Conservation (phyloP, 2,888 invertebrate genomes). For the Diploptera punctata region DNA sequence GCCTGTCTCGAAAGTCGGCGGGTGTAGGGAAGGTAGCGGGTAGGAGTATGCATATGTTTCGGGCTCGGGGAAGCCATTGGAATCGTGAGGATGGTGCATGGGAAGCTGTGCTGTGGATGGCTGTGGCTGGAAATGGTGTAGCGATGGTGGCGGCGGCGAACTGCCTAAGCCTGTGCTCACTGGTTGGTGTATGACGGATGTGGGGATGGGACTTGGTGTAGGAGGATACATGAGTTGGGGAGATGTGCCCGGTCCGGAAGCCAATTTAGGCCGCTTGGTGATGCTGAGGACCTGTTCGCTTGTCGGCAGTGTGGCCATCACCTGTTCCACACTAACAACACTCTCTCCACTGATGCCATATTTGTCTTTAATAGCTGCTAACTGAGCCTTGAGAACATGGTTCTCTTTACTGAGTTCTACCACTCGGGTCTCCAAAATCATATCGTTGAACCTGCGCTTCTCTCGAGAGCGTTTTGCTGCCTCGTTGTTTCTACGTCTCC, state of each 20-base stretch:
- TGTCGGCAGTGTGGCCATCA: constrained; percentile 83
- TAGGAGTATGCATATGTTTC: constrained; percentile 26
- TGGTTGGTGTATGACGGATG: constrained; percentile 67
- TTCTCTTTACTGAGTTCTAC: constrained; percentile 95
- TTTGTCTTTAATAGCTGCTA: constrained; percentile 92
- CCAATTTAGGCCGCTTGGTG: constrained; percentile 72
- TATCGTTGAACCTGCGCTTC: constrained; percentile 94
- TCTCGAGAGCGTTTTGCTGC: constrained; percentile 97
- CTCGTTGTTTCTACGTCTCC: constrained; percentile 94
- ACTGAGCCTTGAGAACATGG: constrained; percentile 89
- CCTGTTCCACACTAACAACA: constrained; percentile 87
- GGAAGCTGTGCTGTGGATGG: constrained; percentile 27
- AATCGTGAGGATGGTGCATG: constrained; percentile 51
- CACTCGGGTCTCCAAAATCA: constrained; percentile 94
- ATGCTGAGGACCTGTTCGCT: constrained; percentile 85
- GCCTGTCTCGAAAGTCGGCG: constrained; percentile 52
- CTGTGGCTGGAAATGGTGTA: constrained; percentile 43
- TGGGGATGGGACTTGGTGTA: constrained; percentile 58
- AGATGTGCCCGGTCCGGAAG: constrained; percentile 50
- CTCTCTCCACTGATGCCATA: constrained; percentile 89
- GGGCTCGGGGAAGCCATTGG: constrained; percentile 57
- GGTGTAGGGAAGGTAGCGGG: constrained; percentile 52
- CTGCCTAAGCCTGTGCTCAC: constrained; percentile 53
- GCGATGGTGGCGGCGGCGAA: constrained; percentile 50
- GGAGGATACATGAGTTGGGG: constrained; percentile 63